Evolutionary conservation across 2,888 invertebrate genomes (phyloP).

Genomic region (Drosophila mayaguana): DNA sequence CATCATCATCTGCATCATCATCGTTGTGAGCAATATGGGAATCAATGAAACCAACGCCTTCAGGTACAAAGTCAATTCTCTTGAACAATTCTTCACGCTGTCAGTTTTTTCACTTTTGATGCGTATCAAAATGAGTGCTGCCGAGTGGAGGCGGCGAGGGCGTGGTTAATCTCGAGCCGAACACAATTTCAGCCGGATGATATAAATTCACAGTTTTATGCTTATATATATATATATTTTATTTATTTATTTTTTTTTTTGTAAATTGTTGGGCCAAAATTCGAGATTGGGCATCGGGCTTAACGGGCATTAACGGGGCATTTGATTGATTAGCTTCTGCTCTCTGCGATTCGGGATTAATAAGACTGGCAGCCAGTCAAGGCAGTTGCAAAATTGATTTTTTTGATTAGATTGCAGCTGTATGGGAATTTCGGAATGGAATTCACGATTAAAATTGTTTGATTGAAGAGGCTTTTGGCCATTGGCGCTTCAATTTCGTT

Average conservation of each 20-base stretch:
- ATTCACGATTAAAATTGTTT: conserved; percentile 19
- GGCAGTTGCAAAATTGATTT: conserved; percentile 51
- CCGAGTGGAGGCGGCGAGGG: not conserved
- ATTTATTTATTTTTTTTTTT: conserved; percentile 8
- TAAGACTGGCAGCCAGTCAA: conserved; percentile 3
- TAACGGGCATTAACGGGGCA: conserved; percentile 33
- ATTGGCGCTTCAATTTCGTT: not conserved
- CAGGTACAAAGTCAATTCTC: conserved; percentile 28
- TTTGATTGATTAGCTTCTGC: conserved; percentile 65
- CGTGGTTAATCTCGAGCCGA: conserved; percentile 25
- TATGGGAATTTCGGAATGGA: conserved; percentile 7
- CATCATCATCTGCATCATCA: not conserved
- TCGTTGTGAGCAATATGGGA: conserved; percentile 24
- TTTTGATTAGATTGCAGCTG: conserved; percentile 34
- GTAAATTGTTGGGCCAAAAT: not conserved
- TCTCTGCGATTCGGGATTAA: conserved; percentile 22
- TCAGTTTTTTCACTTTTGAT: conserved; percentile 47
- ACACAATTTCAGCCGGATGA: conserved; percentile 22
- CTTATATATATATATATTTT: conserved; percentile 40
- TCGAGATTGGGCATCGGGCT: conserved; percentile 22
- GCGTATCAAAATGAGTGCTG: conserved; percentile 32
- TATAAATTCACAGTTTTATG: conserved; percentile 41
- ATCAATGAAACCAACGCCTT: conserved; percentile 42
- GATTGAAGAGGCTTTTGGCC: conserved; percentile 27
- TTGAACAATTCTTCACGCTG: conserved; percentile 32